These are phyloP conservation scores for Drosophila ezoana DNA, from an alignment of 2,888 invertebrate species.

Conservation along the genomic window DNA sequence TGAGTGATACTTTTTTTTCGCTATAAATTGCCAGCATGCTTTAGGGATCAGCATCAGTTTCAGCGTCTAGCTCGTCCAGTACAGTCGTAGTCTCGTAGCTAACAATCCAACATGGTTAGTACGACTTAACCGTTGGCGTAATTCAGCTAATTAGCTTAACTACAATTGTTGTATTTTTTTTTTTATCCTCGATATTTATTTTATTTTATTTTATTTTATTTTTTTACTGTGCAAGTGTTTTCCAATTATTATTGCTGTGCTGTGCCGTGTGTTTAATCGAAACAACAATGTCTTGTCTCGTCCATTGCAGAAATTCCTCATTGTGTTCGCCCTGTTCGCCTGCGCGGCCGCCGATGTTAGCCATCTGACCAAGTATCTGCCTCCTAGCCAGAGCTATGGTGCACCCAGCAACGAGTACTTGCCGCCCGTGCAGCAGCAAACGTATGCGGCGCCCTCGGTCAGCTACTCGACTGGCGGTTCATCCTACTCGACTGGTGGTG, in stretches of 20 bases:
- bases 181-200: not conserved
- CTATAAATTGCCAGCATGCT: constrained; percentile 82
- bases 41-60: constrained; percentile 83
- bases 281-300: constrained; percentile 12
- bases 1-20: constrained; percentile 62
- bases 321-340: constrained; percentile 79
- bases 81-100: constrained; percentile 64
- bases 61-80: constrained; percentile 80
- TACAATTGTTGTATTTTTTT: not conserved
- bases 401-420: constrained; percentile 73
- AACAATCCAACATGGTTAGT: constrained; percentile 78
- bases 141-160: not conserved
- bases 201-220: constrained; percentile 13
- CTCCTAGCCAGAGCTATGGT: constrained; percentile 61
- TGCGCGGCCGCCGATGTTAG: constrained; percentile 83
- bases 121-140: constrained; percentile 3
- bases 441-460: constrained; percentile 44
- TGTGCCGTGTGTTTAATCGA: constrained; percentile 35
- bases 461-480: constrained; percentile 18
- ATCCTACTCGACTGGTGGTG: constrained; percentile 7
- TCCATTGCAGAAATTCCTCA: constrained; percentile 82
- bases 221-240: constrained; percentile 34
- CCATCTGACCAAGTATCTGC: constrained; percentile 81
- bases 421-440: constrained; percentile 71
- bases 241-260: constrained; percentile 1